Evolutionary conservation across 2,888 invertebrate species (phyloP), one percentile per base, ranked within the genome.

Genomic region (Homarus gammarus): DNA sequence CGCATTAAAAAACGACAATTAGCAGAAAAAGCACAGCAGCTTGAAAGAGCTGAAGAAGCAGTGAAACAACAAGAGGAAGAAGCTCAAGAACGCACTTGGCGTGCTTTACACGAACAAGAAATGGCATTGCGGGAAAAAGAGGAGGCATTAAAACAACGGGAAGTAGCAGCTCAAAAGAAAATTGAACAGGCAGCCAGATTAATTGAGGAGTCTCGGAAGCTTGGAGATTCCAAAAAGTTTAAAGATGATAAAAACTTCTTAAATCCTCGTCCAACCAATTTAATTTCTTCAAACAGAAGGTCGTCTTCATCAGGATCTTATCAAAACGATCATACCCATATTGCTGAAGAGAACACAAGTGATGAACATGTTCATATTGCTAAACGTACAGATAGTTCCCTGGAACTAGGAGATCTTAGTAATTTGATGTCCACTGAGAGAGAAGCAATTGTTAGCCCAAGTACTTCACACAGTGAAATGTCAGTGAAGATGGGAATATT

Each of bases 1-100:
- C 40, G 22, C 22, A 38, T 84, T 8, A 89, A 89, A 70, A 68
- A 78, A 61, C 72, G 70, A 56, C 79, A 89, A 73, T 79, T 89
- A 61, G 89, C 84, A 15, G 78, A 72, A 18, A 78, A 31, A 61
- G 70, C 78, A 27, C 72, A 84, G 51, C 61, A 89, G 38, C 79
- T 89, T 49, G 64, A 82, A 40, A 78, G 84, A 27, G 89, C 85
- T 12, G 84, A 89, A 70, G 89, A 77, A 22, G 70, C 70, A 72
- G 89, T 89, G 27, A 70, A 89, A 40, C 84, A 85, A 72, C 84
- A 84, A 73, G 89, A 89, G 61, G 89, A 89, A 72, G 89, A 84
- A 33, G 89, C 89, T 10, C 89, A 89, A 44, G 68, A 84, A 15
- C 82, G 79, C 38, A 85, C 84, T 1, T 89, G 89, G 89, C 89